Conservation (phyloP, 2,888 invertebrate species). For the Eristalis pertinax region DNA sequence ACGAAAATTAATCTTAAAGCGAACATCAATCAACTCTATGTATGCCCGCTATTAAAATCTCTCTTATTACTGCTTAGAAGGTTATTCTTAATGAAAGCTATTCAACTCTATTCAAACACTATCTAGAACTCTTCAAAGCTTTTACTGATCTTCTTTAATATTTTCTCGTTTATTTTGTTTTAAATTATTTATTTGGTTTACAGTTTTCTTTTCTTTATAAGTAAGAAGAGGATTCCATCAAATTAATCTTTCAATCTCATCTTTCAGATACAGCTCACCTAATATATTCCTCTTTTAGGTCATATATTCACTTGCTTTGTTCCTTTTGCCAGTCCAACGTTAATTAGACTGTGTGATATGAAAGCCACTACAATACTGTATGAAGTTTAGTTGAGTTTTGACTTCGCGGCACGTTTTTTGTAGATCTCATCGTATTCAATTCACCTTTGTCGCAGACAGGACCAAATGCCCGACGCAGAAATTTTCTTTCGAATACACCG, state of each 20-base stretch:
- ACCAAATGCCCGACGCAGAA: no score
- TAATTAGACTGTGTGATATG: no score
- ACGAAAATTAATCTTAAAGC: slow-evolving; percentile 10
- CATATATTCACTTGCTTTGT: no score
- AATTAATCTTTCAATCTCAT: background rate
- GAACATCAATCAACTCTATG: slow-evolving; percentile 13
- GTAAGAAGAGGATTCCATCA: background rate
- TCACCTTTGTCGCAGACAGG: no score
- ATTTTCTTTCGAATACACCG: no score
- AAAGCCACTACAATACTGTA: no score
- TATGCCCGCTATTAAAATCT: slow-evolving; percentile 23
- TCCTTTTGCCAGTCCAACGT: no score
- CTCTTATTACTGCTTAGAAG: slow-evolving; percentile 41
- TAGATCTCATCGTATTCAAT: no score
- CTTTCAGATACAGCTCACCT: background rate
- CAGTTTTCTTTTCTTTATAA: slow-evolving; percentile 24
- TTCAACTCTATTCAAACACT: slow-evolving; percentile 6
- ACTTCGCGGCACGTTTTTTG: no score
- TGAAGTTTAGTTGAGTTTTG: no score
- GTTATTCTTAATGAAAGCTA: slow-evolving; percentile 34
- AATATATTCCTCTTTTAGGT: no score
- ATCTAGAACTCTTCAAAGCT: slow-evolving; percentile 37
- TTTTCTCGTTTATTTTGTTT: slow-evolving; percentile 36
- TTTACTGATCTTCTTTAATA: slow-evolving; percentile 15
- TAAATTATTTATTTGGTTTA: slow-evolving; percentile 26